Evolutionary conservation across 53 echinoderm and acorn worm species (phyloP), one percentile per base, ranked within the genome.

Genomic region (Glandiceps talaboti): DNA sequence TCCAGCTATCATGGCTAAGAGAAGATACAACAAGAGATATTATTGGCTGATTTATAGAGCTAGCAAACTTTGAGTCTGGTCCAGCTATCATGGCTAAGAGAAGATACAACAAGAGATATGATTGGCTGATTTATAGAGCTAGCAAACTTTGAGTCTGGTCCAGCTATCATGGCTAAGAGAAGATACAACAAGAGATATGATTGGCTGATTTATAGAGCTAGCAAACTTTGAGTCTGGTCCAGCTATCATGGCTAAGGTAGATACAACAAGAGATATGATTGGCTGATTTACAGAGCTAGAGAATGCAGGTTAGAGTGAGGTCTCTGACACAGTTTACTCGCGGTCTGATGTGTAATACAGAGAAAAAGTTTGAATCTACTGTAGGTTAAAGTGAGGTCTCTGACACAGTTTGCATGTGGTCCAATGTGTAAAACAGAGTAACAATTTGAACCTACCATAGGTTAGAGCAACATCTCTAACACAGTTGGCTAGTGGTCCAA

Each of bases 371-470:
- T 0, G 76, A n/a, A n/a, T n/a, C n/a, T 80, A 96, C 96, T 90
- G 79, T 93, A 89, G 1, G 85, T 77, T 27, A 96, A 73, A 1
- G 96, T 92, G 27, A 88, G 85, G 81, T 93, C 93, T 27, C 80
- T 82, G 10, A 96, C 96, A 80, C 79, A 88, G 27, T 85, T 82
- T 32, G 86, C 79, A 26, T 93, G 85, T 14, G 96, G 92, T 25
- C 96, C 96, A 25, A 33, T 31, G 73, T 83, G 64, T 12, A 45
- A 45, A 20, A 45, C 64, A 45, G 64, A 30, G 25, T 77, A 1
- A 80, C 88, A 88, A n/a, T n/a, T n/a, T n/a, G n/a, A n/a, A n/a
- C n/a, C n/a, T 80, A 96, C 96, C 91, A 81, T 93, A 89, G 1
- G 85, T 77, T 27, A 96, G 75, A 1, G 96, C 96, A 27, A 88